Conservation (phyloP, 1,140 invertebrate species). For the Saxidomus purpurata region DNA sequence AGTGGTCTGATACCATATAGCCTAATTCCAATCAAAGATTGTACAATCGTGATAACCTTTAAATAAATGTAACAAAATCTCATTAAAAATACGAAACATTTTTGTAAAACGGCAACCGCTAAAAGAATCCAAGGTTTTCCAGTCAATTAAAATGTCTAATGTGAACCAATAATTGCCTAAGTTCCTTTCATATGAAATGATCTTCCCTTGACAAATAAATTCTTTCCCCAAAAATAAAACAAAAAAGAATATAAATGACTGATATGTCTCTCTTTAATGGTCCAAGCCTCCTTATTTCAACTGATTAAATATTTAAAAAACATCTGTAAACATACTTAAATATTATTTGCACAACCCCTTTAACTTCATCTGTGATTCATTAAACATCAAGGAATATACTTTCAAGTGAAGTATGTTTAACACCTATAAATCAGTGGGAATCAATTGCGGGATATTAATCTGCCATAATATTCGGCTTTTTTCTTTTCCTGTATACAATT, state of each 20-base stretch:
- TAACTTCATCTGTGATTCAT: background rate
- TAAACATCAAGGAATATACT: slow-evolving; percentile 3
- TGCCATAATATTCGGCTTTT: background rate
- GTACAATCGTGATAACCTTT: background rate
- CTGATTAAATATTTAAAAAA: background rate
- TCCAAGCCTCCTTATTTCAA: no score
- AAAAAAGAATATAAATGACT: no score
- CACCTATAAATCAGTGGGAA: background rate
- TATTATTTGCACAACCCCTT: background rate
- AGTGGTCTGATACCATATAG: background rate
- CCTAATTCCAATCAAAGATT: background rate
- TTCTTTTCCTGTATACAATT: background rate
- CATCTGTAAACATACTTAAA: background rate
- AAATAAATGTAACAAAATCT: slow-evolving; percentile 33
- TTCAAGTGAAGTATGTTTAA: background rate
- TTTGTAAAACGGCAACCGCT: background rate
- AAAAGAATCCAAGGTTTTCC: slow-evolving; percentile 18
- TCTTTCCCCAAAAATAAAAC: background rate
- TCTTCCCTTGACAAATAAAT: background rate
- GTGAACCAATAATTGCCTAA: background rate
- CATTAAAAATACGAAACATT: background rate
- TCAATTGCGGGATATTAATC: slow-evolving; percentile 12
- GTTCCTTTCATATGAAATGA: background rate
- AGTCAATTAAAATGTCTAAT: background rate
- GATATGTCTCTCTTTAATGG: no score